Percentiles rank a stretch among this genome's conserved stretches.
These are phyloP conservation scores for Lineus longissimus DNA, from an alignment of 1,140 invertebrate genomes.

Conservation along the genomic window DNA sequence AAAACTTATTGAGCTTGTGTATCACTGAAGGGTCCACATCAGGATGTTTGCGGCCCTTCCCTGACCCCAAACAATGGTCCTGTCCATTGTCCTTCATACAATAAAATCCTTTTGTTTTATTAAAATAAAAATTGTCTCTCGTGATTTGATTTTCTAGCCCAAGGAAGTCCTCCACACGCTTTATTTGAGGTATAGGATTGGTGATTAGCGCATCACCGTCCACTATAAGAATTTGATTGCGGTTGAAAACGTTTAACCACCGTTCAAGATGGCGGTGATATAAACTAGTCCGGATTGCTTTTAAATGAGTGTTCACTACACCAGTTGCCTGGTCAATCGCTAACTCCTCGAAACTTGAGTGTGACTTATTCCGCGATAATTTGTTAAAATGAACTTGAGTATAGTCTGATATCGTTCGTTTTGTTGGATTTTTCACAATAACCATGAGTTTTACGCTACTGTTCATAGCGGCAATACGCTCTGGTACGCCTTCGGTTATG, in stretches of 20 bases:
- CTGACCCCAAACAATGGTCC: slow-evolving; percentile 75
- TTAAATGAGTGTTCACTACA: slow-evolving; percentile 38
- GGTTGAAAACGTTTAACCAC: slow-evolving; percentile 44
- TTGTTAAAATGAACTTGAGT: slow-evolving; percentile 60
- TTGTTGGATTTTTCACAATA: slow-evolving; percentile 86
- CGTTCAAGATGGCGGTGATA: slow-evolving; percentile 48
- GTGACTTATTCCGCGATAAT: slow-evolving; percentile 33
- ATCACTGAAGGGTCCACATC: slow-evolving; percentile 70
- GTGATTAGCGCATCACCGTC: slow-evolving; percentile 46
- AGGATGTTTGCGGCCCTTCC: slow-evolving; percentile 87
- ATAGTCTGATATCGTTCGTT: slow-evolving; percentile 88
- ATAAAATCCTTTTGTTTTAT: slow-evolving; percentile 55
- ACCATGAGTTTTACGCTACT: slow-evolving; percentile 77
- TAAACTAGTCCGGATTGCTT: slow-evolving; percentile 45
- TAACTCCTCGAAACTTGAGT: slow-evolving; percentile 39
- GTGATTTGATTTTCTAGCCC: slow-evolving; percentile 36
- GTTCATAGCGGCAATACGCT: slow-evolving; percentile 81
- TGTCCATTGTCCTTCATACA: slow-evolving; percentile 45
- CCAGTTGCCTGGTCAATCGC: slow-evolving; percentile 37
- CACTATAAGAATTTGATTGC: slow-evolving; percentile 47
- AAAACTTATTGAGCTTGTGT: slow-evolving; percentile 77
- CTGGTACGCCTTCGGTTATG: slow-evolving; percentile 67
- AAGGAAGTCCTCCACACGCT: slow-evolving; percentile 44
- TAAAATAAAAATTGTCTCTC: slow-evolving; percentile 49
- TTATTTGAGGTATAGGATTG: slow-evolving; percentile 42